Conservation (phyloP, 1,140 invertebrate genomes). For the Delia radicum region DNA sequence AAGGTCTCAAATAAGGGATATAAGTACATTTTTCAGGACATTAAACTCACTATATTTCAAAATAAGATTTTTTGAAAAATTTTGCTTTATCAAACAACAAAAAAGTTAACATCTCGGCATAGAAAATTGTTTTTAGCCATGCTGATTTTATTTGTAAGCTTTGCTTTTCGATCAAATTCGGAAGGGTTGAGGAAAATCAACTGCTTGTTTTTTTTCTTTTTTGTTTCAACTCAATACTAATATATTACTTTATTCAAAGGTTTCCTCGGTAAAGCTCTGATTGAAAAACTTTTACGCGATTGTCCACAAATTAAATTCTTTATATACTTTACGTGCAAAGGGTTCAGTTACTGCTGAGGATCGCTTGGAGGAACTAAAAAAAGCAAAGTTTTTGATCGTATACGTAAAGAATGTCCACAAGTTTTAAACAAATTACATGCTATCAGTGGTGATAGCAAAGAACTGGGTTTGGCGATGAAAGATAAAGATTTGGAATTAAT, state of each 20-base stretch:
- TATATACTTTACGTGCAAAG: conserved; percentile 79
- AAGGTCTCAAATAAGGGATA: too few species aligned
- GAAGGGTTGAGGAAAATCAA: too few species aligned
- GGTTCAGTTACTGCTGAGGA: conserved; percentile 66
- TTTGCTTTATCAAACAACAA: too few species aligned
- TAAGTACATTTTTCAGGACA: too few species aligned
- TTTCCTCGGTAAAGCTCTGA: conserved; percentile 83
- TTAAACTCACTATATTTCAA: too few species aligned
- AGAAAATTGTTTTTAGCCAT: too few species aligned
- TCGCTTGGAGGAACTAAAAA: conserved; percentile 64
- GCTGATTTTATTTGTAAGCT: too few species aligned
- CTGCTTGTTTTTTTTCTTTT: too few species aligned
- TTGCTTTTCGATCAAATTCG: too few species aligned
- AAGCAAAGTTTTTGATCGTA: conserved; percentile 58
- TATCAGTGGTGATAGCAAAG: conserved; percentile 75
- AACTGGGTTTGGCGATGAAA: conserved; percentile 62
- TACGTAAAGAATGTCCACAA: conserved; percentile 56
- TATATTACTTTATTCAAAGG: conserved; percentile 58
- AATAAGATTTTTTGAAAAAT: too few species aligned
- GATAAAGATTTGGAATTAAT: conserved; percentile 38
- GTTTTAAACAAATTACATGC: conserved; percentile 73
- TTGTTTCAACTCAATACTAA: conserved; percentile 56
- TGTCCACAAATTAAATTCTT: conserved; percentile 68
- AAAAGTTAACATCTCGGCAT: too few species aligned
- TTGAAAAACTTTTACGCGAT: conserved; percentile 83